A percentile compares a stretch with the other conserved stretches of the same genome.
phyloP scores from a whole-genome alignment of 2,888 invertebrate species.

The Ischnura elegans region DNA sequence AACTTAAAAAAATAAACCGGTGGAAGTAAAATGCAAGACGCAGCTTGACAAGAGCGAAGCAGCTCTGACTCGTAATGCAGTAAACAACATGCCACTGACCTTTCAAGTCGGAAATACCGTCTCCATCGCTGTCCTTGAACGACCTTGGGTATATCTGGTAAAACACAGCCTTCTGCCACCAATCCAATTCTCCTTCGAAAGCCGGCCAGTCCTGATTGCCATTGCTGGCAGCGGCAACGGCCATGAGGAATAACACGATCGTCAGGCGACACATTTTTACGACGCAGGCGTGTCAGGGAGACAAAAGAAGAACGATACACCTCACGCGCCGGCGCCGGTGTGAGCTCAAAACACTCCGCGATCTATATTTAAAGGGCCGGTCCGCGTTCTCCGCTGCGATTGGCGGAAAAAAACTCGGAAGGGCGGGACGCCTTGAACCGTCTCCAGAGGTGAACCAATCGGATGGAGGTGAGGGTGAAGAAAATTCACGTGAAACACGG shows the following conservation, averaged over 20 bases:
- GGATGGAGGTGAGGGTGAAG: neutral
- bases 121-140: slow-evolving; percentile 79
- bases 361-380: slow-evolving; percentile 2
- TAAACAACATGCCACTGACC: slow-evolving; percentile 74
- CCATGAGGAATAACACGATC: neutral
- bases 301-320: neutral
- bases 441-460: neutral
- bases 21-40: too few relatives aligned
- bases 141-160: slow-evolving; percentile 79
- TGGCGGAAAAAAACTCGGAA: neutral
- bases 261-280: neutral
- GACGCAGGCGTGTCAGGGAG: neutral
- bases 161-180: slow-evolving; percentile 79
- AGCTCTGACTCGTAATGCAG: too few relatives aligned
- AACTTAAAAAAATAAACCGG: too few relatives aligned
- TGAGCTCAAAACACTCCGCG: neutral
- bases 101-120: slow-evolving; percentile 79
- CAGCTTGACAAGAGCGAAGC: too few relatives aligned
- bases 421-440: neutral
- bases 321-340: neutral
- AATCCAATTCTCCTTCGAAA: slow-evolving; percentile 74
- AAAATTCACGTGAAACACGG: neutral
- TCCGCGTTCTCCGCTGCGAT: neutral
- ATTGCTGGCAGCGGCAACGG: neutral
- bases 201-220: slow-evolving; percentile 46